Percentiles rank a stretch among this genome's conserved stretches.
Conservation (phyloP, 2,113 vertebrate species). For the Oreochromis aureus region DNA sequence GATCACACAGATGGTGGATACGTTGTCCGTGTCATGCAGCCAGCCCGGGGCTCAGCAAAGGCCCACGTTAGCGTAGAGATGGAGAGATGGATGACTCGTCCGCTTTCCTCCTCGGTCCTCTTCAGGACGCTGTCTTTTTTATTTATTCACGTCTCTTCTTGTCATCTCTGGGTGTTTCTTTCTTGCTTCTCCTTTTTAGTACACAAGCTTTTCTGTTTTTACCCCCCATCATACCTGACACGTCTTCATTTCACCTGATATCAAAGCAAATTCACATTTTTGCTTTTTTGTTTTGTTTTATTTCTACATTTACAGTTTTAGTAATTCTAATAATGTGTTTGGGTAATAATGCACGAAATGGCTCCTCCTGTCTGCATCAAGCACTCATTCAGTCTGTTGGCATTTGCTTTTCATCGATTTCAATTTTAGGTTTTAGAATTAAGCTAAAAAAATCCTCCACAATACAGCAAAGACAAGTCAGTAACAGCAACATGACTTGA, state of each 20-base stretch:
- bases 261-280: neutral
- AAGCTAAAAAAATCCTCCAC: neutral
- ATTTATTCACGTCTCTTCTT: neutral
- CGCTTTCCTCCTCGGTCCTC: neutral
- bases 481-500: neutral
- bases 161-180: neutral
- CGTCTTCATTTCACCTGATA: neutral
- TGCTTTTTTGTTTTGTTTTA: neutral
- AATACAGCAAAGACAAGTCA: neutral
- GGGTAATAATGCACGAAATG: neutral
- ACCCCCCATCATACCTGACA: too few species aligned
- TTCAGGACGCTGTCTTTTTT: neutral
- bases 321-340: neutral
- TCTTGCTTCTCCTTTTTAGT: neutral
- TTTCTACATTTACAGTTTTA: neutral
- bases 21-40: neutral
- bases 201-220: neutral
- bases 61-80: neutral
- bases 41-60: slow-evolving; percentile 4
- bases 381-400: neutral
- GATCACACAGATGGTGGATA: slow-evolving; percentile 58
- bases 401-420: neutral
- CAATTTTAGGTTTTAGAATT: neutral
- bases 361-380: neutral
- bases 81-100: neutral